Conservation (phyloP, 2,797 vertebrate genomes). For the Botia almorhae region DNA sequence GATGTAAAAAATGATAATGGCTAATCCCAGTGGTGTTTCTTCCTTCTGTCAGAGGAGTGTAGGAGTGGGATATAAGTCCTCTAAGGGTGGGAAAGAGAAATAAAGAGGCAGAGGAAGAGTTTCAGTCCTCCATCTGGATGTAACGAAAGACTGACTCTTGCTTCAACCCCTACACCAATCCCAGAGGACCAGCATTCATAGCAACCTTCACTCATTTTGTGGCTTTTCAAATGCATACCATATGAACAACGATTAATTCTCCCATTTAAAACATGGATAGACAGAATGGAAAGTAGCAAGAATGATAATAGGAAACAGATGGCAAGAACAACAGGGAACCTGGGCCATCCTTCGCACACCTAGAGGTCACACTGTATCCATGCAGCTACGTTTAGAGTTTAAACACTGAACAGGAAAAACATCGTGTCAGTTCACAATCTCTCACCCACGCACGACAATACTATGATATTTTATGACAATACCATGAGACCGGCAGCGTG, state of each 20-base stretch:
- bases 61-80: slow-evolving; percentile 51
- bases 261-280: slow-evolving; percentile 55
- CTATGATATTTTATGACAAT: too few species aligned
- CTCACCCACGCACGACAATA: background rate
- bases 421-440: background rate
- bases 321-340: slow-evolving; percentile 52
- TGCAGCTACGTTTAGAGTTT: background rate
- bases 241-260: slow-evolving; percentile 64
- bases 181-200: slow-evolving; percentile 56
- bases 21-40: slow-evolving; percentile 48
- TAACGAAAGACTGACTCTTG: slow-evolving; percentile 55
- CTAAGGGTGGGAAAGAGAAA: slow-evolving; percentile 46
- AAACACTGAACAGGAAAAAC: background rate
- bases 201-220: slow-evolving; percentile 59
- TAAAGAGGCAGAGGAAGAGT: slow-evolving; percentile 57
- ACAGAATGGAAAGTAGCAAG: slow-evolving; percentile 50
- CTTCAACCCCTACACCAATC: slow-evolving; percentile 51
- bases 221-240: slow-evolving; percentile 61
- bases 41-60: slow-evolving; percentile 55
- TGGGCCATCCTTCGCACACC: slow-evolving; percentile 41
- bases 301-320: slow-evolving; percentile 65
- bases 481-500: background rate
- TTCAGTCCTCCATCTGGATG: slow-evolving; percentile 65
- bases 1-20: slow-evolving; percentile 24
- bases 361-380: slow-evolving; percentile 31